phyloP scores from a whole-genome alignment of 1,140 invertebrate species.

The Drosophila saltans region DNA sequence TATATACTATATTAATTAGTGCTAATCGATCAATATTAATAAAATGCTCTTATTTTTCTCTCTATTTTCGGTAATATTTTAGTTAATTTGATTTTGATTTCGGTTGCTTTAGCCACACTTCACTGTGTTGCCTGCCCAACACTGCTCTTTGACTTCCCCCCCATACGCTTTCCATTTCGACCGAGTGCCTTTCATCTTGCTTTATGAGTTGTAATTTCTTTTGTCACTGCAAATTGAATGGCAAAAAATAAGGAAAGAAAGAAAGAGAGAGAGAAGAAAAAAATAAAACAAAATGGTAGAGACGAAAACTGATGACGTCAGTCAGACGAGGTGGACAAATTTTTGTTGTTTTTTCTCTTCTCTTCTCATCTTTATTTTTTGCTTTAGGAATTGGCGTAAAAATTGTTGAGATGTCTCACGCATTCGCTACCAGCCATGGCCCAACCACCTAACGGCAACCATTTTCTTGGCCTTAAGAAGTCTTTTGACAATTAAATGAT shows the following conservation, averaged over 20 bases:
- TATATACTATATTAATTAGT: no score
- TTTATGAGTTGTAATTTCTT: constrained; percentile 71
- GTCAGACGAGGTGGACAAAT: constrained; percentile 29
- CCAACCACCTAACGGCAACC: no score
- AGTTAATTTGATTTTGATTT: neutral
- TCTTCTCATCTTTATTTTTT: no score
- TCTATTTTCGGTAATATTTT: neutral
- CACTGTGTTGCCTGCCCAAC: neutral
- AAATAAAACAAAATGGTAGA: neutral
- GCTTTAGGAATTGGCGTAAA: constrained; percentile 46
- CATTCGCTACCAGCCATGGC: neutral
- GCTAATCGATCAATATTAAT: neutral
- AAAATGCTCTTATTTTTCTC: neutral
- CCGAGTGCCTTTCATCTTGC: constrained; percentile 63
- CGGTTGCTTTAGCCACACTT: neutral
- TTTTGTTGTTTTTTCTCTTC: constrained; percentile 4
- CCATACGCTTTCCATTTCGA: constrained; percentile 33
- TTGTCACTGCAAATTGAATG: constrained; percentile 75
- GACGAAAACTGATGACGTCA: constrained; percentile 45
- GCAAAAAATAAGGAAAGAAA: constrained; percentile 35
- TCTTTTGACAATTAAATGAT: constrained; percentile 80
- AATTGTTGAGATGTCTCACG: constrained; percentile 55
- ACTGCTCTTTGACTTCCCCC: constrained; percentile 6
- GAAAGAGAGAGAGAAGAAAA: neutral
- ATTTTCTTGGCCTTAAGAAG: constrained; percentile 36